phyloP scores from a whole-genome alignment of 2,888 invertebrate genomes.

The Isotomurus palustris region DNA sequence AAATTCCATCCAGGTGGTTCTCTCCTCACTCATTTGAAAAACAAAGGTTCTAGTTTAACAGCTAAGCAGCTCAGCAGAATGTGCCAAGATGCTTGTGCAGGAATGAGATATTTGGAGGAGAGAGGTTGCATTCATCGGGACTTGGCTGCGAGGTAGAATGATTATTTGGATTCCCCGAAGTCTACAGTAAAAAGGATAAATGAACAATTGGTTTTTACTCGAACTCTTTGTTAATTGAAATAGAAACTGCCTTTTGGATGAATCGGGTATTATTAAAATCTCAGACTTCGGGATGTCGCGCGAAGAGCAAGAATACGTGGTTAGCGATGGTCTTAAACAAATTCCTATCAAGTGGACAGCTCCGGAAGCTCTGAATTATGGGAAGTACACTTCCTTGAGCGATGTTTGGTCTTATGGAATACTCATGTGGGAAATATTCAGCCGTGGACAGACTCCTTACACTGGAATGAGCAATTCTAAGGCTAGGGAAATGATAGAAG shows the following conservation, averaged over 20 bases:
- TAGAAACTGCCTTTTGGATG: conserved; percentile 27
- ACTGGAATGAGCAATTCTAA: conserved; percentile 89
- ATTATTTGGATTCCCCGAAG: background rate
- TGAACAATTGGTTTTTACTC: too few relatives aligned
- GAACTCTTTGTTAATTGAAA: background rate
- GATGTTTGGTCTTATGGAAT: conserved; percentile 98
- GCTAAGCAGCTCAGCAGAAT: conserved; percentile 70
- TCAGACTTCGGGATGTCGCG: conserved; percentile 98
- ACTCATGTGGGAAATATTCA: conserved; percentile 94
- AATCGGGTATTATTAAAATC: conserved; percentile 68
- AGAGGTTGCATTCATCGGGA: conserved; percentile 95
- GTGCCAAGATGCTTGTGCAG: conserved; percentile 90
- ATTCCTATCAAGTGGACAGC: conserved; percentile 99
- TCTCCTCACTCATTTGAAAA: conserved; percentile 78
- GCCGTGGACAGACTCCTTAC: conserved; percentile 88
- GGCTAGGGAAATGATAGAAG: conserved; percentile 88
- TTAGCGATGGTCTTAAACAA: conserved; percentile 96
- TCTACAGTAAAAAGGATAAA: too few relatives aligned
- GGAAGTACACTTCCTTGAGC: conserved; percentile 91
- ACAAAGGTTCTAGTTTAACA: conserved; percentile 64
- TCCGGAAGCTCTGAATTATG: conserved; percentile 91
- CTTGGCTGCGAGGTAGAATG: conserved; percentile 56
- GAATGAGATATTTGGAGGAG: conserved; percentile 91
- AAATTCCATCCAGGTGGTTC: conserved; percentile 67
- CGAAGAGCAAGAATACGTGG: conserved; percentile 94